Evolutionary conservation across 2,113 vertebrate species (phyloP).

Genomic region (Apodemus speciosus): DNA sequence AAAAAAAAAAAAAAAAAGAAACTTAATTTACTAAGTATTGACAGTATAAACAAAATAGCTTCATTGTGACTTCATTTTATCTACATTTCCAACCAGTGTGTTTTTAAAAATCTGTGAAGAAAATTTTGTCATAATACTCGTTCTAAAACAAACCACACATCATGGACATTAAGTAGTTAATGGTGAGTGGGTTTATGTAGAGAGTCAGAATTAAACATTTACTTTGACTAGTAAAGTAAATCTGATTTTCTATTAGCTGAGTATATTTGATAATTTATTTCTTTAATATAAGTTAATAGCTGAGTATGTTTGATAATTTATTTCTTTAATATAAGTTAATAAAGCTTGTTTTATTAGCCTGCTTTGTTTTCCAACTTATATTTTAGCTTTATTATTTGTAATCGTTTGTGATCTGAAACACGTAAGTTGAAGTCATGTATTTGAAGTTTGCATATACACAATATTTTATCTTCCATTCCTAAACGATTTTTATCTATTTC

Average conservation of each 20-base stretch:
- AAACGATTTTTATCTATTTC: constrained; percentile 69
- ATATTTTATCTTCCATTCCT: constrained; percentile 33
- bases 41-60: constrained; percentile 23
- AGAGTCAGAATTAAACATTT: constrained; percentile 39
- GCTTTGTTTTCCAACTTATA: constrained; percentile 13
- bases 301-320: neutral
- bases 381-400: neutral
- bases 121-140: constrained; percentile 36
- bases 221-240: constrained; percentile 25
- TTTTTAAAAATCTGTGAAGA: constrained; percentile 22
- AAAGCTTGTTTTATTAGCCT: neutral
- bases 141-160: neutral
- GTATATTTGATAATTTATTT: constrained; percentile 18
- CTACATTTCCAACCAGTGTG: neutral
- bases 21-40: constrained; percentile 12
- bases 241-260: constrained; percentile 30
- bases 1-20: neutral
- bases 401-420: neutral
- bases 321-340: neutral
- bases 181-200: neutral
- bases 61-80: neutral
- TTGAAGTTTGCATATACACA: constrained; percentile 39
- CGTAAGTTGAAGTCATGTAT: neutral
- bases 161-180: constrained; percentile 21
- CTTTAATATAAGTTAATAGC: neutral